These are phyloP conservation scores for Dinocampus coccinellae DNA, from an alignment of 2,888 invertebrate genomes.

Conservation along the genomic window DNA sequence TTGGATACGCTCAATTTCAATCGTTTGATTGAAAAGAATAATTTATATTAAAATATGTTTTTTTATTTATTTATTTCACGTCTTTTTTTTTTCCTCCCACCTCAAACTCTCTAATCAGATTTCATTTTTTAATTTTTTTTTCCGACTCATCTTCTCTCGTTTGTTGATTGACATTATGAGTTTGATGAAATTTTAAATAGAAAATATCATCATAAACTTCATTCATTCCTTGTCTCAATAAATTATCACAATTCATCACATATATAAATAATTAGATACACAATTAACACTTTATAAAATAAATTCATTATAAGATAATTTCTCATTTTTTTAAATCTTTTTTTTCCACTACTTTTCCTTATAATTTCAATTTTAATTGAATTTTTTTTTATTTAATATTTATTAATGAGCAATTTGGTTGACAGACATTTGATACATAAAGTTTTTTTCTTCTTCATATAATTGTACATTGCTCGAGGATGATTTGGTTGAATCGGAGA, in stretches of 20 bases:
- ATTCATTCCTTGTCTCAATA: not conserved
- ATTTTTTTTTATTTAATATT: not conserved
- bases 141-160: constrained; percentile 35
- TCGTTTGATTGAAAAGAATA: not conserved
- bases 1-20: not conserved
- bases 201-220: not conserved
- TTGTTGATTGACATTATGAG: not conserved
- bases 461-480: not conserved
- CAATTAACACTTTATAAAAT: not conserved
- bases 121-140: constrained; percentile 49
- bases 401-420: constrained; percentile 1
- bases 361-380: not conserved
- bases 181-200: not conserved
- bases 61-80: not conserved
- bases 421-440: constrained; percentile 4
- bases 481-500: constrained; percentile 42
- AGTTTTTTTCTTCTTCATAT: not conserved
- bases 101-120: not conserved
- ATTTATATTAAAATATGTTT: not conserved
- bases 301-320: no score
- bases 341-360: not conserved
- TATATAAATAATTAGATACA: not conserved
- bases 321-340: not conserved
- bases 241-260: not conserved
- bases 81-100: constrained; percentile 26